Base-by-base conservation (phyloP, 2,797 vertebrate genomes). In the Gallinago solitaria region DNA sequence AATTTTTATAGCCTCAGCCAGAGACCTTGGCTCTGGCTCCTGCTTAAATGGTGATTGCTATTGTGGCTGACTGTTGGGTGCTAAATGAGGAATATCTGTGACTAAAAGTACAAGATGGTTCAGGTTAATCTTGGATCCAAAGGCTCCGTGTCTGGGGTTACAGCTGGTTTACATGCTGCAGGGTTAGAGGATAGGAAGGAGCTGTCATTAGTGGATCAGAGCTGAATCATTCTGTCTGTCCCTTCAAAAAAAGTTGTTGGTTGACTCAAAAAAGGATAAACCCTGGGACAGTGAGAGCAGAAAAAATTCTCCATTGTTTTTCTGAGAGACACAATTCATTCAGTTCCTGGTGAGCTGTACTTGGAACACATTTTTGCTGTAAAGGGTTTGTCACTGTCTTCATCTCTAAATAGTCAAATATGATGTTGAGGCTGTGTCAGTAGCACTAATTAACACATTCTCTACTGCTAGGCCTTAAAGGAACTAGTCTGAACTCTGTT, bases 71-170 rank as follows among this genome's bases (percentile, higher is more conserved):
- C 39, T 87, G 54, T 73, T 90, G 14, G 4, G n/a, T 83, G 69
- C 87, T 95, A 95, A 91, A 91, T 60, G 60, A 71, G 73, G 69
- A 94, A 90, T 54, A 91, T 93, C 69, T 2, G 4, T 87, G 64
- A 75, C 79, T 92, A 35, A 47, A 94, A 86, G 57, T 57, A 43
- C 9, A 16, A 30, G 41, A 16, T 41, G 18, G 57, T 86, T 81
- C 47, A 86, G 85, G 76, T 93, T 94, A 93, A 93, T 90, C 90
- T 88, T 87, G 77, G 61, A 90, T 94, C 85, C 3, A 4, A n/a
- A 71, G 41, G 18, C 33, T 78, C 35, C 3, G 25, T 90, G 87
- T 9, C 28, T 81, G 68, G 18, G 53, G 39, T 74, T 74, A 33
- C 88, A 68, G 25, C n/a, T 0, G 0, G 23, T 87, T 87, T 83